A percentile compares a stretch with the other conserved stretches of the same genome.
Evolutionary conservation across 2,797 vertebrate species (phyloP).

Genomic region (Serranus cabrilla): DNA sequence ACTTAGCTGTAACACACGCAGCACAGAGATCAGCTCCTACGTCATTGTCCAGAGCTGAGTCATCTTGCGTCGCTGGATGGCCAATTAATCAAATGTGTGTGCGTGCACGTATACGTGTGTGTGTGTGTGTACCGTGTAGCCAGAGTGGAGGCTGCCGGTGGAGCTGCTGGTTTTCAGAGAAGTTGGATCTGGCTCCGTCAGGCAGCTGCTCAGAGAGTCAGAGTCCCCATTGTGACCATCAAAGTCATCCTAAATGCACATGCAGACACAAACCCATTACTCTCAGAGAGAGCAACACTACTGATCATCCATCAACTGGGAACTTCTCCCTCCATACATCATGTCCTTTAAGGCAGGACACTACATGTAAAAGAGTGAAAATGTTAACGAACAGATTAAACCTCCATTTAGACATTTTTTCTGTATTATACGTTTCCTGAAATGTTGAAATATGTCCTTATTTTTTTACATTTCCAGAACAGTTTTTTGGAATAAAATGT

Average conservation of each 20-base stretch:
- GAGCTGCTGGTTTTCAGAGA: constrained; percentile 88
- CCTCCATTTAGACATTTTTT: too few relatives aligned
- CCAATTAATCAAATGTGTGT: constrained; percentile 40
- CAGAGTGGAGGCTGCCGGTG: constrained; percentile 88
- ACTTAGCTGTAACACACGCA: constrained; percentile 85
- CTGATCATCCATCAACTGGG: neutral
- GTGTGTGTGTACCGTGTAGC: constrained; percentile 78
- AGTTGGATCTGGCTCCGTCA: constrained; percentile 62
- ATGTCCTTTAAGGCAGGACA: too few relatives aligned
- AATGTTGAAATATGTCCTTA: too few relatives aligned
- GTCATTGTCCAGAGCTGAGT: constrained; percentile 75
- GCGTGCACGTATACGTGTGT: constrained; percentile 4
- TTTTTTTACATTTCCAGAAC: too few relatives aligned
- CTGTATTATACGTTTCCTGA: too few relatives aligned
- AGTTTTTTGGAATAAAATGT: too few relatives aligned
- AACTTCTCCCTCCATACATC: too few relatives aligned
- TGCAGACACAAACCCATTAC: constrained; percentile 15
- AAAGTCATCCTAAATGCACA: constrained; percentile 57
- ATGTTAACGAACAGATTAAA: too few relatives aligned
- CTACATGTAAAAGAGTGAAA: too few relatives aligned
- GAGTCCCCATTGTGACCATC: constrained; percentile 65
- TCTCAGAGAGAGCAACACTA: constrained; percentile 1
- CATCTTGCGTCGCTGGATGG: constrained; percentile 53
- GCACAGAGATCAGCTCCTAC: constrained; percentile 60
- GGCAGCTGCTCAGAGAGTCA: constrained; percentile 76